phyloP scores from a whole-genome alignment of 2,888 invertebrate species.

The Cataglyphis rosenhaueri region DNA sequence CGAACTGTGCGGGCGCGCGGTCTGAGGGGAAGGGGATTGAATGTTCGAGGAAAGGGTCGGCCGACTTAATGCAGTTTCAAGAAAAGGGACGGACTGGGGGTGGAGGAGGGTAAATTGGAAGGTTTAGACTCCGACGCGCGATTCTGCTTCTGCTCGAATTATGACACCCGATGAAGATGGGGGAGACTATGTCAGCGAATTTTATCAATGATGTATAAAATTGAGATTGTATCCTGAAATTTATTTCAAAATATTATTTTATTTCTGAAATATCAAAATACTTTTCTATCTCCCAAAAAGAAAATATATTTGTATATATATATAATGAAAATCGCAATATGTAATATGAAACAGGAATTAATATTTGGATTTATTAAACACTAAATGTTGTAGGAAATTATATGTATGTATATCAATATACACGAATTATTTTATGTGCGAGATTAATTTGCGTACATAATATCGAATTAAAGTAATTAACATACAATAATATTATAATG shows the following conservation, averaged over 20 bases:
- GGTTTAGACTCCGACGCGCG: conserved; percentile 26
- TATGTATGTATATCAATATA: background rate
- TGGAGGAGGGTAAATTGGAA: conserved; percentile 24
- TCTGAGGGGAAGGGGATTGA: background rate
- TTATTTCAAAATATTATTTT: no score
- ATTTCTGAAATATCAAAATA: no score
- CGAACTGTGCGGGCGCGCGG: conserved; percentile 5
- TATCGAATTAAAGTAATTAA: background rate
- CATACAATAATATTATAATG: background rate
- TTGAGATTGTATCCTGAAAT: background rate
- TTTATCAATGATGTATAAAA: background rate
- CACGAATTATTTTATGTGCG: background rate
- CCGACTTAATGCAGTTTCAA: conserved; percentile 45
- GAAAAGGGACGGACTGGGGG: background rate
- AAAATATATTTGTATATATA: background rate
- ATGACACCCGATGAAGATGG: conserved; percentile 11
- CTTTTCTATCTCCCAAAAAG: background rate
- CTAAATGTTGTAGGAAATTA: background rate
- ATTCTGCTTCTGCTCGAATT: conserved; percentile 12
- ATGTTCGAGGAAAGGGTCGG: conserved; percentile 32
- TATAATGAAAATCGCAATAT: background rate
- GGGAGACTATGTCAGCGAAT: conserved; percentile 1
- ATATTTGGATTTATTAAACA: background rate
- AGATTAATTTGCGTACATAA: background rate
- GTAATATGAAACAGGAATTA: background rate